Evolutionary conservation across 2,888 invertebrate genomes (phyloP).

Genomic region (Dryadula phaetusa): DNA sequence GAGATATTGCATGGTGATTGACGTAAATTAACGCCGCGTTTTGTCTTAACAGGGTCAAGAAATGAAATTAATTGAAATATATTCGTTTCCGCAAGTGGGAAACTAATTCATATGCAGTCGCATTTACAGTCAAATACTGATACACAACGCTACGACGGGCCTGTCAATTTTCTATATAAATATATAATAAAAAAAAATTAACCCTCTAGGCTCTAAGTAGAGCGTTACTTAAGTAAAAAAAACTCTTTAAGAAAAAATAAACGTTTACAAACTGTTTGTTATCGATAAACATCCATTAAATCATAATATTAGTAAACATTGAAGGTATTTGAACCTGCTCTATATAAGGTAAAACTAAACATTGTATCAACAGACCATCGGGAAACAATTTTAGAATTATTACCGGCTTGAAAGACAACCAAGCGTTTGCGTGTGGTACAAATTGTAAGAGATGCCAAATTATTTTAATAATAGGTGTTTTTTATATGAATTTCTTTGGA

Average conservation of each 20-base stretch:
- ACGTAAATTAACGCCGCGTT: no score
- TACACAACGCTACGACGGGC: no score
- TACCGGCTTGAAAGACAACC: constrained; percentile 38
- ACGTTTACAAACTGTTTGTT: neutral
- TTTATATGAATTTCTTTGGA: no score
- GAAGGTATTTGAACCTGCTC: constrained; percentile 23
- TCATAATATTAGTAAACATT: constrained; percentile 25
- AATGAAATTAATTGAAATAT: no score
- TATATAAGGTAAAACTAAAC: constrained; percentile 48
- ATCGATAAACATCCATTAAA: constrained; percentile 17
- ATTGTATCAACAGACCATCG: constrained; percentile 48
- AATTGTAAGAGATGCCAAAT: constrained; percentile 33
- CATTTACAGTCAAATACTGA: no score
- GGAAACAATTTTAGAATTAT: constrained; percentile 50
- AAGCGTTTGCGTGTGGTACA: constrained; percentile 22
- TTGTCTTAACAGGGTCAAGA: no score
- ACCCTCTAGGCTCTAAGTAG: neutral
- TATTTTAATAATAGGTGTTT: neutral
- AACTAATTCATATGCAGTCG: no score
- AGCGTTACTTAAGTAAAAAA: neutral
- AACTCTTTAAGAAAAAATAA: neutral
- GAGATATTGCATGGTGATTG: no score
- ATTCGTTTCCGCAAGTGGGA: no score
- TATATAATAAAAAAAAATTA: no score
- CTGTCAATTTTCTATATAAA: no score